Conservation (phyloP, 2,797 vertebrate species). For the Mallotus villosus region DNA sequence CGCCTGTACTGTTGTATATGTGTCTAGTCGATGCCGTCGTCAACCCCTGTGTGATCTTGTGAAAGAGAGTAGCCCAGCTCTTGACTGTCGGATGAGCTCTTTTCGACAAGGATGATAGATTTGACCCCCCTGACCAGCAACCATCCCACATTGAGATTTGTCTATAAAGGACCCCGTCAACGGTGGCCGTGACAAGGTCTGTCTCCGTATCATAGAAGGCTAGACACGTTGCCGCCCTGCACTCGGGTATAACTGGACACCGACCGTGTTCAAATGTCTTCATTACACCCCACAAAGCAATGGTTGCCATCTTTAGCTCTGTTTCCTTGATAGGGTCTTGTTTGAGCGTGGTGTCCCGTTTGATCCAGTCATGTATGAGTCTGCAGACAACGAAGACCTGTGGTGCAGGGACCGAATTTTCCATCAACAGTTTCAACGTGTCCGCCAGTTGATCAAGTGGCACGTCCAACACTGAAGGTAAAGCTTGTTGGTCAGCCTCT, state of each 20-base stretch:
- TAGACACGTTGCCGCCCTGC: not conserved
- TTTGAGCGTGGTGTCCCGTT: fast-evolving
- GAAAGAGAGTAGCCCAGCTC: conserved; percentile 17
- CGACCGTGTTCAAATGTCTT: conserved; percentile 29
- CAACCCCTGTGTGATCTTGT: conserved; percentile 2
- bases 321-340: conserved; percentile 8
- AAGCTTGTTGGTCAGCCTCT: conserved; percentile 1
- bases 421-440: conserved; percentile 8
- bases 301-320: not conserved
- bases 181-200: not conserved
- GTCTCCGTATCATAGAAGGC: conserved; percentile 23
- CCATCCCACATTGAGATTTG: not conserved
- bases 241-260: conserved; percentile 22
- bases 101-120: not conserved
- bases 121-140: not conserved
- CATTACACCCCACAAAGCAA: conserved; percentile 26
- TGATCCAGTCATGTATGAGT: conserved; percentile 19
- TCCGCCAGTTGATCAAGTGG: not conserved
- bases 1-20: not conserved
- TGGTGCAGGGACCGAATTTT: not conserved
- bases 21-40: not conserved
- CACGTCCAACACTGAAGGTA: not conserved
- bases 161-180: conserved; percentile 6
- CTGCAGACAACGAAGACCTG: conserved; percentile 14
- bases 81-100: not conserved